Conservation (phyloP, 2,888 invertebrate genomes). For the Drosophila ezoana region DNA sequence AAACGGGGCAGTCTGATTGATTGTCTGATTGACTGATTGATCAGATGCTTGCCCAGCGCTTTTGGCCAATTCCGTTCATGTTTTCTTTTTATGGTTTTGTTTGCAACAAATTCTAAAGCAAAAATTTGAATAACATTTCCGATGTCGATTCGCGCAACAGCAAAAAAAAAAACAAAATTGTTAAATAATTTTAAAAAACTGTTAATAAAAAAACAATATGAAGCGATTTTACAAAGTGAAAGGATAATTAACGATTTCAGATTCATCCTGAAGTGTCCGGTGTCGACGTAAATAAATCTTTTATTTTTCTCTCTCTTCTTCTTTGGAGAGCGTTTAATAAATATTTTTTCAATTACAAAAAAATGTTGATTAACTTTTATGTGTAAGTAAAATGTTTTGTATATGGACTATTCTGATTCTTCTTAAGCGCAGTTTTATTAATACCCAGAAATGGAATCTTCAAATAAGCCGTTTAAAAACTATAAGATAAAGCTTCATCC, state of each 20-base stretch:
- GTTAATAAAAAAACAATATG: slow-evolving; percentile 77
- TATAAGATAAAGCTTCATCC: background rate
- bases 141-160: slow-evolving; percentile 53
- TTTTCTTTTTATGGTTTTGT: slow-evolving; percentile 51
- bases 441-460: too few species aligned
- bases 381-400: too few species aligned
- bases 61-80: slow-evolving; percentile 53
- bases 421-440: too few species aligned
- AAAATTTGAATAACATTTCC: slow-evolving; percentile 65
- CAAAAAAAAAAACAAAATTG: slow-evolving; percentile 65
- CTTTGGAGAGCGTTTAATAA: too few species aligned
- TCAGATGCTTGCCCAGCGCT: slow-evolving; percentile 58
- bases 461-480: background rate
- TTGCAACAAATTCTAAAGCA: slow-evolving; percentile 55
- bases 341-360: too few species aligned
- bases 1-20: slow-evolving; percentile 62
- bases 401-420: too few species aligned
- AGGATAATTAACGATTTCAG: too few species aligned
- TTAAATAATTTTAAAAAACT: slow-evolving; percentile 79
- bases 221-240: slow-evolving; percentile 43
- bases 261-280: too few species aligned
- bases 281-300: too few species aligned
- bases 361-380: too few species aligned
- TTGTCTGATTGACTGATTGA: slow-evolving; percentile 49
- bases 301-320: too few species aligned